phyloP scores from a whole-genome alignment of 2,113 vertebrate genomes.

The Pogonocichla stellata region DNA sequence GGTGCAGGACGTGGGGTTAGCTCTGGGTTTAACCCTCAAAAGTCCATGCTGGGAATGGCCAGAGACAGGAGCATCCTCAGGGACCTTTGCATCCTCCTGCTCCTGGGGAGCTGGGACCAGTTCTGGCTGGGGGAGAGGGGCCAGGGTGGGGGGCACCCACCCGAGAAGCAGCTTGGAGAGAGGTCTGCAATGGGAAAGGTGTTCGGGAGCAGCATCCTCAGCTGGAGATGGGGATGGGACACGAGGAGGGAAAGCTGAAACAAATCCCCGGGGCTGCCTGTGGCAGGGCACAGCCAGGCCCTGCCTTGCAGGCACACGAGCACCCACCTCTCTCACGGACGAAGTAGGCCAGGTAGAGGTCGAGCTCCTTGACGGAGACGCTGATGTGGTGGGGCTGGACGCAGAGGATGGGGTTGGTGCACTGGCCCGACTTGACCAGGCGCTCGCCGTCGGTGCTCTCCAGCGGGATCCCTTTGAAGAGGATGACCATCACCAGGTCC shows the following conservation, averaged over 20 bases:
- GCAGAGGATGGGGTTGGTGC: constrained; percentile 91
- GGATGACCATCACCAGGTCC: constrained; percentile 98
- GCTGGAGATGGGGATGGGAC: accelerated
- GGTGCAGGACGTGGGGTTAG: accelerated
- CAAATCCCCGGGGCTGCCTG: accelerated
- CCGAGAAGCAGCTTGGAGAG: neutral
- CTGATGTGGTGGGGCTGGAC: constrained; percentile 98
- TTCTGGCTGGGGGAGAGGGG: neutral
- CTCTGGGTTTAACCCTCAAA: neutral
- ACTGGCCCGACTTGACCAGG: constrained; percentile 90
- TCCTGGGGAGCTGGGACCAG: neutral
- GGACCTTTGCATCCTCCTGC: neutral
- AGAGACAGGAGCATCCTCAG: neutral
- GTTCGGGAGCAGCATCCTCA: accelerated
- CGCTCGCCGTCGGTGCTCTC: constrained; percentile 98
- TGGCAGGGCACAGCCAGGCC: neutral
- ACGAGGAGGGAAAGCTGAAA: neutral
- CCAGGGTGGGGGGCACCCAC: neutral
- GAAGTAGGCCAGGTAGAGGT: constrained; percentile 98
- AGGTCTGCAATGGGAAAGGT: accelerated
- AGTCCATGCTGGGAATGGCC: neutral
- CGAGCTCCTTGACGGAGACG: constrained; percentile 95
- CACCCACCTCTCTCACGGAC: constrained; percentile 91
- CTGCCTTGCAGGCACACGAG: accelerated
- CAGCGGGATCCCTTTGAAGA: constrained; percentile 97